Evolutionary conservation across 2,888 invertebrate species (phyloP).

Genomic region (Eubasilissa splendida): DNA sequence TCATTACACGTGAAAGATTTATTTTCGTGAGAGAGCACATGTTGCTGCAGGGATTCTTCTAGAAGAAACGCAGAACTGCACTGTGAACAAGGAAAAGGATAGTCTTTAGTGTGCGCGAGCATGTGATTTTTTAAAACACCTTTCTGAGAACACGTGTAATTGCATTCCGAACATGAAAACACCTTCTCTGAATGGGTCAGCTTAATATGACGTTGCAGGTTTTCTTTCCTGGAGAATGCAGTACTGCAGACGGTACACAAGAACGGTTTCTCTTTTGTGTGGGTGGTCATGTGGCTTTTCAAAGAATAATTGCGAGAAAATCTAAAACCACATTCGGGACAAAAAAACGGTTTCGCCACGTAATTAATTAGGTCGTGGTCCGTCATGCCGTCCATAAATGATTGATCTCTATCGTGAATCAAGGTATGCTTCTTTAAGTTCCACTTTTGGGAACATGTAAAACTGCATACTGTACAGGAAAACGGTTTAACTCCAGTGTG

Average conservation of each 20-base stretch:
- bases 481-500: not conserved
- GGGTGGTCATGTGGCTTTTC: not conserved
- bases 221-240: not conserved
- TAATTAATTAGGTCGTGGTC: too few species aligned
- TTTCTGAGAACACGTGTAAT: not conserved
- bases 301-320: not conserved
- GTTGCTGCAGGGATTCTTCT: constrained; percentile 72
- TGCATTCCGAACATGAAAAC: not conserved
- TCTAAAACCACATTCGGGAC: too few species aligned
- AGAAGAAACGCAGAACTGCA: constrained; percentile 75
- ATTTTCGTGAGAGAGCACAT: constrained; percentile 70
- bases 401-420: too few species aligned
- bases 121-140: not conserved
- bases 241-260: not conserved
- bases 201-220: not conserved
- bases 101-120: not conserved
- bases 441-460: too few species aligned
- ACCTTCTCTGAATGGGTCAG: not conserved
- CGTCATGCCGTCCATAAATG: not conserved
- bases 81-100: not conserved
- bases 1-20: constrained; percentile 67
- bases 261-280: not conserved
- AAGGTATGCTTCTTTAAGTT: too few species aligned
- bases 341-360: too few species aligned
- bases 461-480: not conserved